Base-by-base conservation (phyloP, 2,888 invertebrate species). In the Eristalinus aeneus region DNA sequence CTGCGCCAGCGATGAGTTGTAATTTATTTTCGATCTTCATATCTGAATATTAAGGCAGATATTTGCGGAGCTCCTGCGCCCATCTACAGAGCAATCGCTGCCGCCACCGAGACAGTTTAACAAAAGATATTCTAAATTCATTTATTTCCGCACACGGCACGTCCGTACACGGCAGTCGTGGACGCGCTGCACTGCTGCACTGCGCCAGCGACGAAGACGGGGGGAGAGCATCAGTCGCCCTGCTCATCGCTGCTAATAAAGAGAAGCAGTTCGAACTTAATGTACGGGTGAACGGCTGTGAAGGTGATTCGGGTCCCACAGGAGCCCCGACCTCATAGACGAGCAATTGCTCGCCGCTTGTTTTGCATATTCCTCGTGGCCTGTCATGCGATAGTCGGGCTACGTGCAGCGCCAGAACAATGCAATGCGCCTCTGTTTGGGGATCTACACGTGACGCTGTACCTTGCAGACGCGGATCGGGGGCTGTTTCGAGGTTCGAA, bases 11-110 rank as follows among this genome's bases (percentile, higher is more conserved):
- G 76, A 63, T 69, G 58, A 56, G 22, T 76, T 67, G 80, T 81
- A 77, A 73, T 81, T 85, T 85, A 81, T 85, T 81, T 81, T 80
- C 80, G 58, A 80, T 85, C 72, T 72, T 75, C 65, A 73, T 71
- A 85, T 85, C 63, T 73, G 68, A 81, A 76, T 81, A 85, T 85
- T 61, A 71, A 67, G 76, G 73, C 53, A 65, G 39, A 74, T 64
- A 80, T 85, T 72, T 79, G 22, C 63, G 60, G 67, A 76, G 63
- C 80, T 32, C 34, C 39, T 74, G 64, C 27, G 27, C 68, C 64
- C 65, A 65, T 74, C 74, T 65, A 61, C 12, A 69, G 68, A 83
- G 27, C 27, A 5, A 27, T 5, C 27, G 5, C 27, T 74, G 65
- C 11, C 12, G 58, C 68, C 46, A 27, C 2, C 2, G 34, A 76